Conservation (phyloP, 2,888 invertebrate genomes). For the Sinodicranocentrus sp. region DNA sequence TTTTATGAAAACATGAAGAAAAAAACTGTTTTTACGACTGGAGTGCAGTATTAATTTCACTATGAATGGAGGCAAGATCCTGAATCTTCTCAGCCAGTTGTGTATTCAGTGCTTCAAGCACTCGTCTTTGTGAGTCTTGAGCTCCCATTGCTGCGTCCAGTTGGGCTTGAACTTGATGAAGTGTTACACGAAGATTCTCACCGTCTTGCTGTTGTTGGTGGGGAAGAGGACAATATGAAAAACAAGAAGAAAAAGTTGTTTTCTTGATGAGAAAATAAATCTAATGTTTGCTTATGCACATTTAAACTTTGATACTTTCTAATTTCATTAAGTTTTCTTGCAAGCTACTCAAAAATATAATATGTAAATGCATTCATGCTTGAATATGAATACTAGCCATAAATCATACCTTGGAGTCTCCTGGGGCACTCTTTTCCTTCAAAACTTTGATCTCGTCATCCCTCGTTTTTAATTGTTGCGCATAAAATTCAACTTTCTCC, state of each 20-base stretch:
- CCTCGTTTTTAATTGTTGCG: conserved; percentile 69
- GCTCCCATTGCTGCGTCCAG: conserved; percentile 88
- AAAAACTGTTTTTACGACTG: conserved; percentile 85
- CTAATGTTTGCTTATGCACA: background rate
- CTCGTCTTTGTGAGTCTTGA: conserved; percentile 89
- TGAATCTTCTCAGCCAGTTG: conserved; percentile 90
- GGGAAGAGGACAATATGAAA: background rate
- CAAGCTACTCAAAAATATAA: background rate
- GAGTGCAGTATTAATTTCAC: conserved; percentile 89
- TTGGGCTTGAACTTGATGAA: conserved; percentile 84
- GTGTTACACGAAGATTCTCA: conserved; percentile 73
- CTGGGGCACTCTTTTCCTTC: conserved; percentile 72
- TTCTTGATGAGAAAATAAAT: background rate
- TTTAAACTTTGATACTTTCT: no score
- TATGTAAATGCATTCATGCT: conserved; percentile 72
- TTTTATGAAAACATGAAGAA: no score
- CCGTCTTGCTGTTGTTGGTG: conserved; percentile 65
- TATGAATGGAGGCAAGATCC: conserved; percentile 86
- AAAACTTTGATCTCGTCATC: conserved; percentile 72
- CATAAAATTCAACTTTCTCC: conserved; percentile 68
- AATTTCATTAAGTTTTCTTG: no score
- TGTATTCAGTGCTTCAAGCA: conserved; percentile 88
- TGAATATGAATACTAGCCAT: background rate
- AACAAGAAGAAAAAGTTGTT: background rate
- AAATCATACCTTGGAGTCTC: conserved; percentile 60